Conservation (phyloP, 2,113 vertebrate species). For the Cavia porcellus region DNA sequence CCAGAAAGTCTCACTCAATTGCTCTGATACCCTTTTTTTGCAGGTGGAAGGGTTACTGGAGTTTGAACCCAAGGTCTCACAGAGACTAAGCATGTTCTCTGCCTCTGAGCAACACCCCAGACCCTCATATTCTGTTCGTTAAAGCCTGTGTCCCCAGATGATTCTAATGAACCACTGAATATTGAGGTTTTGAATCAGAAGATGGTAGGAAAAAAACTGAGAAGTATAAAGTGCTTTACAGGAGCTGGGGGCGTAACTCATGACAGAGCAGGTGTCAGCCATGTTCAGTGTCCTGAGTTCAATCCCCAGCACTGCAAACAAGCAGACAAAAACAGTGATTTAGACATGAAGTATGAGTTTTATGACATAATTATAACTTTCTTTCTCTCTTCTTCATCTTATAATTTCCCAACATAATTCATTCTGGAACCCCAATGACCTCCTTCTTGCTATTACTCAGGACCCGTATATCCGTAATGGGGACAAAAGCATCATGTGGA, state of each 20-base stretch:
- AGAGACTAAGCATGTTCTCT: background rate
- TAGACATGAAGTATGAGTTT: background rate
- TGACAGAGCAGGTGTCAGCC: background rate
- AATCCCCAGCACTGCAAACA: background rate
- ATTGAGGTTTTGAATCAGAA: background rate
- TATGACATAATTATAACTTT: background rate
- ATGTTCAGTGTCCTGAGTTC: background rate
- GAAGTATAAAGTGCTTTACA: background rate
- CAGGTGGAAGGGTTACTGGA: background rate
- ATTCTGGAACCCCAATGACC: background rate
- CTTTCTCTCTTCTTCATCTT: background rate
- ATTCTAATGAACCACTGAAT: background rate
- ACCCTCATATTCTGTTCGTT: background rate
- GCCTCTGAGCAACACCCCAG: too few relatives aligned
- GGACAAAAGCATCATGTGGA: background rate
- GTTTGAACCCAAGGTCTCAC: background rate
- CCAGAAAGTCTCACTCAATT: background rate
- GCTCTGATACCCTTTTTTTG: background rate
- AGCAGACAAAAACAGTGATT: background rate
- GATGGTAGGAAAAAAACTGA: background rate
- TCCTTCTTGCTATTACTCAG: background rate
- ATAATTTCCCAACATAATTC: background rate
- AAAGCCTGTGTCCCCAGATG: too few relatives aligned
- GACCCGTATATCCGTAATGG: background rate
- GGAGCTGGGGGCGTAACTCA: background rate